Evolutionary conservation across 2,113 vertebrate species (phyloP).

Genomic region (Tautogolabrus adspersus): DNA sequence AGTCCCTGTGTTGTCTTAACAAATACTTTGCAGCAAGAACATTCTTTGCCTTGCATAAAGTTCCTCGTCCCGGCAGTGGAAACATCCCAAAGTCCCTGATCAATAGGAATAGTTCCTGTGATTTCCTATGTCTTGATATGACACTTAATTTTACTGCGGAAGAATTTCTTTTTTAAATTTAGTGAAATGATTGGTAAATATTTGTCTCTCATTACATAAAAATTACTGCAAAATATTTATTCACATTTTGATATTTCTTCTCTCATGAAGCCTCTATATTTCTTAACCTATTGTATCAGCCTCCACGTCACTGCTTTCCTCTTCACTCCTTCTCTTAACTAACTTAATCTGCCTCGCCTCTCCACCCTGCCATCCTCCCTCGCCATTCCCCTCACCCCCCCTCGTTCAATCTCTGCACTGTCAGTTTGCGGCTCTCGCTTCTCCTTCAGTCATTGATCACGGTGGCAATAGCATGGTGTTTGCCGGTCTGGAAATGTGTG

Average conservation of each 20-base stretch:
- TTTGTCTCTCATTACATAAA: not conserved
- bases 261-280: constrained; percentile 1
- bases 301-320: constrained; percentile 39
- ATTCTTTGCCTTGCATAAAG: too few relatives aligned
- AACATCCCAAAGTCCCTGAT: too few relatives aligned
- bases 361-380: constrained; percentile 11
- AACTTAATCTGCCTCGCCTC: constrained; percentile 39
- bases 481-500: constrained; percentile 70
- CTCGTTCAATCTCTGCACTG: constrained; percentile 77
- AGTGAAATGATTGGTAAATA: too few relatives aligned
- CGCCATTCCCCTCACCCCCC: constrained; percentile 9
- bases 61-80: too few relatives aligned
- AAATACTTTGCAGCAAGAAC: too few relatives aligned
- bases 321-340: constrained; percentile 50
- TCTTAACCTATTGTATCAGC: constrained; percentile 41
- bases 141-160: constrained; percentile 24
- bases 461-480: constrained; percentile 70
- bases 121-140: constrained; percentile 19
- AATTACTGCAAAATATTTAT: constrained; percentile 4
- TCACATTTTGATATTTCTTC: constrained; percentile 41
- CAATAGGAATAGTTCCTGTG: not conserved
- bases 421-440: constrained; percentile 74
- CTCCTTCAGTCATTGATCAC: constrained; percentile 82
- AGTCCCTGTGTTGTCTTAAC: too few relatives aligned
- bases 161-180: too few relatives aligned